Conservation (phyloP, 2,888 invertebrate genomes). For the Conops quadrifasciatus region DNA sequence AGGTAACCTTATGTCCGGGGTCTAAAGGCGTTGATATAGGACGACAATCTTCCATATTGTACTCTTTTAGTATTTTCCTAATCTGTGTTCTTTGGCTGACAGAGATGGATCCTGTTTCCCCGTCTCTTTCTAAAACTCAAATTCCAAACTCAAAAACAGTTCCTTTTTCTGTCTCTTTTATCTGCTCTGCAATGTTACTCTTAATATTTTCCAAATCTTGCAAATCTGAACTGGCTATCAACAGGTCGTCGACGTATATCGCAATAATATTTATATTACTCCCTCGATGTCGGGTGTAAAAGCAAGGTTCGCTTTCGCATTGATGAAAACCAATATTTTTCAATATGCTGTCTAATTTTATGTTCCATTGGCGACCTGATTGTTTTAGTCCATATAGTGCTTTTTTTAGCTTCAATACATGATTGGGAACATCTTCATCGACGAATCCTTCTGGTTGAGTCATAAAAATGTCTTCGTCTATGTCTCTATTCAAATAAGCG, state of each 20-base stretch:
- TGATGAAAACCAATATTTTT: slow-evolving; percentile 26
- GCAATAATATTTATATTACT: slow-evolving; percentile 23
- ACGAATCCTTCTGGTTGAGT: slow-evolving; percentile 35
- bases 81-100: slow-evolving; percentile 27
- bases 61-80: slow-evolving; percentile 26
- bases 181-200: slow-evolving; percentile 8
- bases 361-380: slow-evolving; percentile 29
- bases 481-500: slow-evolving; percentile 28
- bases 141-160: too few relatives aligned
- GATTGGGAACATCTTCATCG: not conserved
- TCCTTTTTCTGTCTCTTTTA: slow-evolving; percentile 34
- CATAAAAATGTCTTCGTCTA: slow-evolving; percentile 26
- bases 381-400: slow-evolving; percentile 29
- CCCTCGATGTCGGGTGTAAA: slow-evolving; percentile 4
- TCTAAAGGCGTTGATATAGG: slow-evolving; percentile 36
- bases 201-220: slow-evolving; percentile 17
- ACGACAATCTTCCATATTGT: slow-evolving; percentile 33
- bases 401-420: slow-evolving; percentile 38
- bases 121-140: slow-evolving; percentile 30
- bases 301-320: slow-evolving; percentile 32
- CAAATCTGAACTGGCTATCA: slow-evolving; percentile 30
- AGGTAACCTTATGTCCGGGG: slow-evolving; percentile 29
- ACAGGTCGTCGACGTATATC: slow-evolving; percentile 36
- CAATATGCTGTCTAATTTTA: slow-evolving; percentile 14
- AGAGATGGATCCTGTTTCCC: slow-evolving; percentile 8